These are phyloP conservation scores for Danionella dracula DNA, from an alignment of 2,797 vertebrate genomes.

Conservation along the genomic window DNA sequence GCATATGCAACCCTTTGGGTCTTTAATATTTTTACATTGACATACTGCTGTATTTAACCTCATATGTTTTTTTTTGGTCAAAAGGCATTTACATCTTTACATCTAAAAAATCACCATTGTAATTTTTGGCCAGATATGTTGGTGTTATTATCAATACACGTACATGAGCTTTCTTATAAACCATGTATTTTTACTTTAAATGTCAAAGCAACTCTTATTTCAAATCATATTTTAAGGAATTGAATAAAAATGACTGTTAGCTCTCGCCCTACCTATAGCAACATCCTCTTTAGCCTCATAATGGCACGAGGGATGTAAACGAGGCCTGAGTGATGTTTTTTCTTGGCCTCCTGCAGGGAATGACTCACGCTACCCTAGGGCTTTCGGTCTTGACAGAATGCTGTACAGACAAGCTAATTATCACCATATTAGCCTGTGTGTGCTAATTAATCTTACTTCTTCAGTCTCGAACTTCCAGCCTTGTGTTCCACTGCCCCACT, in stretches of 20 bases:
- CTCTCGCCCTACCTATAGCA: too few species aligned
- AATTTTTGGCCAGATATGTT: too few species aligned
- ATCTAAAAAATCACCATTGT: too few species aligned
- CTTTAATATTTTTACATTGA: too few species aligned
- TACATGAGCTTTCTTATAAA: too few species aligned
- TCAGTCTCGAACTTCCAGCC: background rate
- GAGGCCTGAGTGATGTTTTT: slow-evolving; percentile 22
- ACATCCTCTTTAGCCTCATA: slow-evolving; percentile 9
- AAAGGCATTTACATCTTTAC: too few species aligned
- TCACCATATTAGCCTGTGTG: slow-evolving; percentile 32
- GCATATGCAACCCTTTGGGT: too few species aligned
- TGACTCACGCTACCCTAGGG: slow-evolving; percentile 24
- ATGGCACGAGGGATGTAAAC: slow-evolving; percentile 7
- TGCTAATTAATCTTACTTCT: slow-evolving; percentile 31
- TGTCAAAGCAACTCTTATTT: slow-evolving; percentile 7
- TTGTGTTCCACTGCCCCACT: slow-evolving; percentile 14
- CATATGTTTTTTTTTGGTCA: too few species aligned
- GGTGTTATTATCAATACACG: too few species aligned
- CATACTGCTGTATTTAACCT: too few species aligned
- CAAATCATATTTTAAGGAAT: slow-evolving; percentile 20
- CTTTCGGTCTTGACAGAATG: slow-evolving; percentile 37
- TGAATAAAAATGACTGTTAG: slow-evolving; percentile 6
- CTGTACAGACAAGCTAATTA: slow-evolving; percentile 41
- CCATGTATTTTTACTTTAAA: slow-evolving; percentile 6
- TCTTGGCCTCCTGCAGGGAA: background rate